Evolutionary conservation across 2,888 invertebrate species (phyloP).

Genomic region (Meiosimyza platycephala): DNA sequence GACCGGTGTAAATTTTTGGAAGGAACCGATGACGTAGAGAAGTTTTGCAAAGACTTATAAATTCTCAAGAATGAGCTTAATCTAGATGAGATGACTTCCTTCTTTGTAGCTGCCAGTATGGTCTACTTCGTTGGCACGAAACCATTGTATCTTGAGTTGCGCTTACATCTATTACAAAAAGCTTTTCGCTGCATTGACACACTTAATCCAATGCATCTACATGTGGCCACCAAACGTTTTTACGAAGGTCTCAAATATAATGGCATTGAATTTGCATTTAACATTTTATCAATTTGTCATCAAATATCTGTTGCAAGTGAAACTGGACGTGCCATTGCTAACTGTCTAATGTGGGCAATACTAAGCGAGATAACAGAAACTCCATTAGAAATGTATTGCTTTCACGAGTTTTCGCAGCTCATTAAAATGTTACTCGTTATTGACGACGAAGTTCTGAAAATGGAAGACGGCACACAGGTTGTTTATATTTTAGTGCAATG

Average conservation of each 20-base stretch:
- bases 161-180: constrained; percentile 49
- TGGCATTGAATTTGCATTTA: constrained; percentile 42
- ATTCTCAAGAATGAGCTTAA: constrained; percentile 47
- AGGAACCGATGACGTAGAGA: constrained; percentile 35
- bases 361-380: constrained; percentile 48
- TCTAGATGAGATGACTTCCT: constrained; percentile 49
- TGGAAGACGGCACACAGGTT: constrained; percentile 47
- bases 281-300: constrained; percentile 48
- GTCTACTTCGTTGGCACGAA: constrained; percentile 44
- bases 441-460: constrained; percentile 47
- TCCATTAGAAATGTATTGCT: constrained; percentile 49
- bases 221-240: constrained; percentile 50
- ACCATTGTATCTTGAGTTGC: constrained; percentile 47
- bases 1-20: constrained; percentile 43
- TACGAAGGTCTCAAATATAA: constrained; percentile 46
- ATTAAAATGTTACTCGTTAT: constrained; percentile 47
- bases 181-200: constrained; percentile 51
- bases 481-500: constrained; percentile 50
- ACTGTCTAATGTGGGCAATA: constrained; percentile 52
- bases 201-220: constrained; percentile 51
- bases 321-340: constrained; percentile 49
- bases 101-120: constrained; percentile 48
- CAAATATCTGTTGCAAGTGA: constrained; percentile 50
- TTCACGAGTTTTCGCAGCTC: constrained; percentile 49
- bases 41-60: constrained; percentile 47